Base-by-base conservation (phyloP, 1,140 invertebrate genomes). In the Papilio polytes region DNA sequence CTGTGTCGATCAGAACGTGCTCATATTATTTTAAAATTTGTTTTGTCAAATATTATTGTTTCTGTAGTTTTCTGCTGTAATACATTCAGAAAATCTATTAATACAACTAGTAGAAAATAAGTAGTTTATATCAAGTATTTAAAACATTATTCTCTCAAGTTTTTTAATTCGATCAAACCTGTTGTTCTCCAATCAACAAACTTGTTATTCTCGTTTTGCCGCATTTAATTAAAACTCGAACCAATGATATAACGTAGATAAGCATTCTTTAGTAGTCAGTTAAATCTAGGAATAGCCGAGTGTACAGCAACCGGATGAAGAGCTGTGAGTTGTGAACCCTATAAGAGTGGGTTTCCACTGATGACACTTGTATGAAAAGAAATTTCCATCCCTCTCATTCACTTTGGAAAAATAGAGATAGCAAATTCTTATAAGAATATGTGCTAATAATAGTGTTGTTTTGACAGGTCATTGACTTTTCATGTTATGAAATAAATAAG, bases 211-310 rank as follows among this genome's bases (percentile, higher is more conserved):
- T 70, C 18, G 63, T 70, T 31, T 70, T 12, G 12, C 26, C 63
- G 63, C 63, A 15, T 70, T 70, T 70, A 70, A 70, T 70, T 70
- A 70, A 70, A 36, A 36, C 63, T 13, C 26, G 26, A 36, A 70
- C 10, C 26, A 31, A 70, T 31, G 22, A 31, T 31, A 31, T 31
- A 31, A 31, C 15, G 31, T 15, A 15, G 26, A 31, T 12, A 31
- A 31, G 6, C 22, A 70, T 70, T 70, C 63, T 36, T 31, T 31
- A 18, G 12, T 18, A 70, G 56, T 59, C 56, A 59, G 56, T 36
- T 36, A 70, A 70, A 70, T 70, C 63, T 31, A 70, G 26, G 13
- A 63, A 22, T 63, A 70, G 22, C 26, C 63, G 22, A 31, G 63
- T 59, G 36, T 59, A 20, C n/a, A 59, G 56, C 56, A 20, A 36